phyloP scores from a whole-genome alignment of 1,140 invertebrate species.

The Diabrotica virgifera region DNA sequence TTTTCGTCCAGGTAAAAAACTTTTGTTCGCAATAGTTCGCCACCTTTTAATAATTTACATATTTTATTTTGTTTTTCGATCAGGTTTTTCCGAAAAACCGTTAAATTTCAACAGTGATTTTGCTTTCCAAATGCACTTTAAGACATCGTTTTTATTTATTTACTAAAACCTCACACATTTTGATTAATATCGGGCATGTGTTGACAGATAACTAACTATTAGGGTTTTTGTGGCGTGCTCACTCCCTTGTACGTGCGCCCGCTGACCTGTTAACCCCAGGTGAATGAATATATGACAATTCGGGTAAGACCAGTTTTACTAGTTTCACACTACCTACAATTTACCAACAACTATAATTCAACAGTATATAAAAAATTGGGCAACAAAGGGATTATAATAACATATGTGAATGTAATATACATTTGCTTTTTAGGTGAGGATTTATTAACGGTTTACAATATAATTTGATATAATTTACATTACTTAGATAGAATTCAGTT shows the following conservation, averaged over 20 bases:
- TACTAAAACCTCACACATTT: conserved; percentile 29
- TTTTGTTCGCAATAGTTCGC: conserved; percentile 15
- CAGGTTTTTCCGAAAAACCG: no score
- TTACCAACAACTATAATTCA: conserved; percentile 29
- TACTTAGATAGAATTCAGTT: no score
- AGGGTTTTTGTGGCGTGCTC: conserved; percentile 48
- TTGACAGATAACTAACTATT: conserved; percentile 48
- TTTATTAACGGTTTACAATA: no score
- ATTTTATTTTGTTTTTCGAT: no score
- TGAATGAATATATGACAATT: conserved; percentile 30
- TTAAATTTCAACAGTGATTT: no score
- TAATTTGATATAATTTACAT: no score
- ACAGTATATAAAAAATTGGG: not conserved
- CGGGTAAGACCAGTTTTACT: conserved; percentile 28
- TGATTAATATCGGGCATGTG: conserved; percentile 49
- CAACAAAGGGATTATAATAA: not conserved
- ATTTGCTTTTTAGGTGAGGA: no score
- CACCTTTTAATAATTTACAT: no score
- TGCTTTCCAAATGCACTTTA: not conserved
- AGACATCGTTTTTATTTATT: conserved; percentile 3
- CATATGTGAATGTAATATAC: not conserved
- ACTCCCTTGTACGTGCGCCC: conserved; percentile 44
- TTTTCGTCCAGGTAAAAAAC: conserved; percentile 41
- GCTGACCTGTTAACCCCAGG: conserved; percentile 37
- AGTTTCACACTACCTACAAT: conserved; percentile 25